Conservation (phyloP, 1,140 invertebrate species). For the Drosophila bifasciata region DNA sequence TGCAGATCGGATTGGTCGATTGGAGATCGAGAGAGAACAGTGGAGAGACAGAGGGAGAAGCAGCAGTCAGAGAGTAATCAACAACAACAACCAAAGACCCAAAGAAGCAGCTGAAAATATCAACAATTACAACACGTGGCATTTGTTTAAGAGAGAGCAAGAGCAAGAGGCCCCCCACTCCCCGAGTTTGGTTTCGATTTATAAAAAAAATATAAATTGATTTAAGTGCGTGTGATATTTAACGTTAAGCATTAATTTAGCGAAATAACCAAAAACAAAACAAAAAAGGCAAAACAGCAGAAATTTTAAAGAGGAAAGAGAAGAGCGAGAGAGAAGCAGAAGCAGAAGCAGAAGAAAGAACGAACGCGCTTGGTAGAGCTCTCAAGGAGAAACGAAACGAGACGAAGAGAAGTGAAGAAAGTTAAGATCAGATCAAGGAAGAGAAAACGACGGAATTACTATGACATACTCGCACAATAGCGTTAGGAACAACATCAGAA, state of each 20-base stretch:
- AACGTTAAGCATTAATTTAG: slow-evolving; percentile 83
- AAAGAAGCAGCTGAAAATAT: slow-evolving; percentile 31
- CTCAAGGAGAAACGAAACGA: background rate
- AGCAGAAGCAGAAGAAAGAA: background rate
- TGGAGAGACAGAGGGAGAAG: slow-evolving; percentile 25
- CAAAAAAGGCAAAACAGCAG: slow-evolving; percentile 68
- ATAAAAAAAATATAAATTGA: slow-evolving; percentile 79
- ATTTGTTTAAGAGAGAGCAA: slow-evolving; percentile 15
- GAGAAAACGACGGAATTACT: slow-evolving; percentile 73
- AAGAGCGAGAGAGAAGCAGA: slow-evolving; percentile 24
- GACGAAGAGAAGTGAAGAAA: slow-evolving; percentile 14
- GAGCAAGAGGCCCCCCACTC: slow-evolving; percentile 22
- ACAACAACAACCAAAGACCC: slow-evolving; percentile 41
- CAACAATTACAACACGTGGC: slow-evolving; percentile 33
- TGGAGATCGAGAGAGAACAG: slow-evolving; percentile 9
- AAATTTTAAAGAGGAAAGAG: slow-evolving; percentile 60
- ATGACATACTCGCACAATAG: slow-evolving; percentile 84
- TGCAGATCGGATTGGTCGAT: slow-evolving; percentile 29
- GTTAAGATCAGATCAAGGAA: slow-evolving; percentile 16
- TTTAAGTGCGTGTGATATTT: slow-evolving; percentile 84
- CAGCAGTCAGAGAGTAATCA: slow-evolving; percentile 31
- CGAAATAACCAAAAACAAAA: slow-evolving; percentile 78
- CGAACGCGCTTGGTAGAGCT: slow-evolving; percentile 10
- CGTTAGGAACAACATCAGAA: slow-evolving; percentile 83
- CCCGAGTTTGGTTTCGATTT: slow-evolving; percentile 76